Percentiles rank a stretch among this genome's conserved stretches.
Evolutionary conservation across 2,888 invertebrate genomes (phyloP).

Genomic region (Hofmannophila pseudospretella): DNA sequence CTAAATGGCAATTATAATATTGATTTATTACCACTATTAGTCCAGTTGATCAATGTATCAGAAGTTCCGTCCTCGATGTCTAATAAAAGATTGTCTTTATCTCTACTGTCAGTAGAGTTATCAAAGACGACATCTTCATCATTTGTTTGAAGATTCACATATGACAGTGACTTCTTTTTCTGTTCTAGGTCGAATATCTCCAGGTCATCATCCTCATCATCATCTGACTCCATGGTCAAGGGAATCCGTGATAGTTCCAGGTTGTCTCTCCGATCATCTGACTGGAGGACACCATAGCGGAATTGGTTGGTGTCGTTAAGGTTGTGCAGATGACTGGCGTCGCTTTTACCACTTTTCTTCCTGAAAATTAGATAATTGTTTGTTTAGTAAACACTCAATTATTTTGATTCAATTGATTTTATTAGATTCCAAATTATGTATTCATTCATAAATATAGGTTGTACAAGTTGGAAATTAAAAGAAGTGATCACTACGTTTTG

Average conservation of each 20-base stretch:
- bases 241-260: slow-evolving; percentile 64
- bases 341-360: slow-evolving; percentile 50
- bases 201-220: slow-evolving; percentile 69
- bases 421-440: too few relatives aligned
- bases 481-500: too few relatives aligned
- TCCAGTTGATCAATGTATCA: slow-evolving; percentile 65
- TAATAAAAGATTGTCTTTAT: slow-evolving; percentile 54
- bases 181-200: slow-evolving; percentile 71
- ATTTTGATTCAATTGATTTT: too few relatives aligned
- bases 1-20: slow-evolving; percentile 45
- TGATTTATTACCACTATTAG: slow-evolving; percentile 51
- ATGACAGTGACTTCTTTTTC: slow-evolving; percentile 64
- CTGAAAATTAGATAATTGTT: slow-evolving; percentile 49
- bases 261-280: slow-evolving; percentile 63
- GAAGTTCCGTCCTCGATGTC: slow-evolving; percentile 62
- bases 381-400: too few relatives aligned
- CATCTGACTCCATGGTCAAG: slow-evolving; percentile 70
- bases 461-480: too few relatives aligned
- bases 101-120: slow-evolving; percentile 29
- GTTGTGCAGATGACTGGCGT: slow-evolving; percentile 41
- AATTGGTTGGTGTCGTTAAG: slow-evolving; percentile 61
- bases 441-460: too few relatives aligned
- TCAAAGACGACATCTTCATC: slow-evolving; percentile 57
- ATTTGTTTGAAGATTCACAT: slow-evolving; percentile 59
- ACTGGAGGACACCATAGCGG: slow-evolving; percentile 69